A percentile compares a stretch with the other conserved stretches of the same genome.
These are phyloP conservation scores for Matsumyia berberina DNA, from an alignment of 2,888 invertebrate species.

Conservation along the genomic window DNA sequence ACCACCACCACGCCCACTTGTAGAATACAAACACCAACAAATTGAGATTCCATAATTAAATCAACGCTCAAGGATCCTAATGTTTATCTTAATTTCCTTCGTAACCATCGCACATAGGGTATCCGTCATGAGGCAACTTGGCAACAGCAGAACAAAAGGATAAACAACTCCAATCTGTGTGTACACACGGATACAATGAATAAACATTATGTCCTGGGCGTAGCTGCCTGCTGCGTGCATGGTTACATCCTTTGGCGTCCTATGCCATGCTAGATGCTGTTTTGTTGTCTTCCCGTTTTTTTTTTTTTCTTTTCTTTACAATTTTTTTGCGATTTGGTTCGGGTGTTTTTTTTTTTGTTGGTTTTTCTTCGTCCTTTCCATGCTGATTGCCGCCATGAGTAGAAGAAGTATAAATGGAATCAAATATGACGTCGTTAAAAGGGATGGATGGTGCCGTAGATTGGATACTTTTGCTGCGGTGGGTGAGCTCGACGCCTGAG, in stretches of 20 bases:
- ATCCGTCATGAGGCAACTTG: constrained; percentile 37
- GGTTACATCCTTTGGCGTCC: constrained; percentile 3
- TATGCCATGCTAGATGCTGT: too few relatives aligned
- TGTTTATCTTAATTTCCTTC: constrained; percentile 43
- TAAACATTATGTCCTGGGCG: constrained; percentile 46
- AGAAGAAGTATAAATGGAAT: constrained; percentile 50
- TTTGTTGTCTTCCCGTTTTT: too few relatives aligned
- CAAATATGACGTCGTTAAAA: constrained; percentile 64
- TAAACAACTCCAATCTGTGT: constrained; percentile 46
- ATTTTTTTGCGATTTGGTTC: too few relatives aligned
- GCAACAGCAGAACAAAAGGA: constrained; percentile 35
- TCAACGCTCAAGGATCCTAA: constrained; percentile 40
- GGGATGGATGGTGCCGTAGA: constrained; percentile 40
- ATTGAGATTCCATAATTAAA: constrained; percentile 58
- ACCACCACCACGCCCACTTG: background rate
- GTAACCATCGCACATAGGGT: background rate
- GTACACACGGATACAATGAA: constrained; percentile 53
- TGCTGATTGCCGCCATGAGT: constrained; percentile 14
- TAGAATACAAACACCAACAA: constrained; percentile 30
- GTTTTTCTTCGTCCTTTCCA: background rate
- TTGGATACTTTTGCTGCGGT: constrained; percentile 8
- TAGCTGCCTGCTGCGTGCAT: background rate
- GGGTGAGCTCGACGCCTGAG: background rate
- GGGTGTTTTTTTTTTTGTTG: constrained; percentile 18
- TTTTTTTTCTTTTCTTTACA: background rate